Conservation (phyloP, 2,113 vertebrate species). For the mouse (Mus musculus) region DNA sequence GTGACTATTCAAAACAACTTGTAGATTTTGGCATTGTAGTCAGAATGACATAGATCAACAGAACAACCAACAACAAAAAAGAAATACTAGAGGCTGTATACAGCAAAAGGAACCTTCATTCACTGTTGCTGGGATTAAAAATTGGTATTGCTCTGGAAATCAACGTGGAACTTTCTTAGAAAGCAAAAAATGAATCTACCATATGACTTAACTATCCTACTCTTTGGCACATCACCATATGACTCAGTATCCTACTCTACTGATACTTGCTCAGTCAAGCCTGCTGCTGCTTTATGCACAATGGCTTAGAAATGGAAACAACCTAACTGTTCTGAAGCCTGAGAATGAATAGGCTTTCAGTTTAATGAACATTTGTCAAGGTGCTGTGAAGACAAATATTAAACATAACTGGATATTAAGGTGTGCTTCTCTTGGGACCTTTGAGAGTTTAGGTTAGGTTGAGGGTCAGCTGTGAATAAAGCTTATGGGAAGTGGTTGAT, state of each 20-base stretch:
- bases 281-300: not conserved
- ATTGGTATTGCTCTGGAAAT: not conserved
- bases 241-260: not conserved
- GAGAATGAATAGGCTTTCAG: not conserved
- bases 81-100: not conserved
- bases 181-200: not conserved
- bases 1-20: not conserved
- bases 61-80: no score
- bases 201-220: not conserved
- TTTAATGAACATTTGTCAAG: not conserved
- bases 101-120: not conserved
- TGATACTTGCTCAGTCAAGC: not conserved
- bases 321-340: not conserved
- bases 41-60: not conserved
- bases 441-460: fast-evolving
- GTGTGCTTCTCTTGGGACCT: not conserved
- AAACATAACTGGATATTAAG: not conserved
- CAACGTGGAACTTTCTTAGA: not conserved
- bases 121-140: not conserved
- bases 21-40: not conserved
- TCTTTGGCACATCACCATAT: not conserved
- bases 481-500: not conserved
- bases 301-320: not conserved
- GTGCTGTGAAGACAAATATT: not conserved
- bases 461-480: not conserved